These are phyloP conservation scores for Manis javanica DNA, from an alignment of 2,797 vertebrate species.

Conservation along the genomic window DNA sequence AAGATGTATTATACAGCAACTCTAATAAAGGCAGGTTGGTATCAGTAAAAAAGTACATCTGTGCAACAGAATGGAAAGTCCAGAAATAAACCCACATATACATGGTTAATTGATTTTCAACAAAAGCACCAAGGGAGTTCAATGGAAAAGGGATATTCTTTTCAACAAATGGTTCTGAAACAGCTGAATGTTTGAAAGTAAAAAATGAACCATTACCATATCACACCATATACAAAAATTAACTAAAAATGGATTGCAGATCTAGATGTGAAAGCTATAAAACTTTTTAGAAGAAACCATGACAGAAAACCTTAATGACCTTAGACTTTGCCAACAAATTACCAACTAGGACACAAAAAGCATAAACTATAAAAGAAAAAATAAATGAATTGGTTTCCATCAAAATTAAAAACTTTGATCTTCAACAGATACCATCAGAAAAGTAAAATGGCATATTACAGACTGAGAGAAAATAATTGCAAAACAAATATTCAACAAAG, in stretches of 20 bases:
- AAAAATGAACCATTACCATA: not conserved
- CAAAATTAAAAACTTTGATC: not conserved
- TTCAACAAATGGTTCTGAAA: not conserved
- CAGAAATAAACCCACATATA: not conserved
- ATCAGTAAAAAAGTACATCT: not conserved
- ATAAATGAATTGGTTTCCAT: not conserved
- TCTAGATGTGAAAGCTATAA: not conserved
- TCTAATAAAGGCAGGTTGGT: not conserved
- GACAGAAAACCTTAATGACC: not conserved
- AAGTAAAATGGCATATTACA: not conserved
- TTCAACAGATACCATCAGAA: not conserved
- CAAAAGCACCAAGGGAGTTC: not conserved
- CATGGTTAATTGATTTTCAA: not conserved
- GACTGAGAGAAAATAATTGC: not conserved
- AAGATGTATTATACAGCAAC: not conserved
- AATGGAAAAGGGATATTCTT: not conserved
- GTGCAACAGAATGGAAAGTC: not conserved
- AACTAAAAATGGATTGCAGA: not conserved
- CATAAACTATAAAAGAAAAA: not conserved
- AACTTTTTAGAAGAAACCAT: not conserved
- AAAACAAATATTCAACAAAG: not conserved
- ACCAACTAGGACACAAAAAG: not conserved
- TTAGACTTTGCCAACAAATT: not conserved
- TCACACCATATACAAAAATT: not conserved
- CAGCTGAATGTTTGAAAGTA: not conserved